Evolutionary conservation across 2,113 vertebrate species (phyloP).

Genomic region (Clarias batrachus): DNA sequence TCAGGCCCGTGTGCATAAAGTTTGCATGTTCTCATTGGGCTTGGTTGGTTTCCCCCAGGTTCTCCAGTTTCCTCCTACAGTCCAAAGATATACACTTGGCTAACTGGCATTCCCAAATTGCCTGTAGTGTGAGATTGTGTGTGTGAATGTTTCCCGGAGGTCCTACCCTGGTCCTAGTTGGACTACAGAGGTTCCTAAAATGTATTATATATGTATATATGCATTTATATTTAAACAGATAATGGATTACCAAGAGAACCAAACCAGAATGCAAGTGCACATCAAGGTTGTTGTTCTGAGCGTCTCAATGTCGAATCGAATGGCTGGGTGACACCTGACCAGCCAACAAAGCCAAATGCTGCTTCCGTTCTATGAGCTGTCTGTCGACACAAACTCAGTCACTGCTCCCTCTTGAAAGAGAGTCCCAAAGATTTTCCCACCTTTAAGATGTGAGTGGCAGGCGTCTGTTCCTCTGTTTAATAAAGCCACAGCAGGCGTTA

Average conservation of each 20-base stretch:
- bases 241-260: background rate
- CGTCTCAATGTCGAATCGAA: conserved; percentile 50
- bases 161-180: too few relatives aligned
- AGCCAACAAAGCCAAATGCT: conserved; percentile 62
- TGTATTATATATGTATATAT: too few relatives aligned
- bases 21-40: too few relatives aligned
- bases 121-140: too few relatives aligned
- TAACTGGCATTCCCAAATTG: too few relatives aligned
- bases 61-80: too few relatives aligned
- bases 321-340: conserved; percentile 63
- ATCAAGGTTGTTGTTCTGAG: conserved; percentile 40
- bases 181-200: too few relatives aligned
- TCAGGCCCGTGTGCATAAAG: too few relatives aligned
- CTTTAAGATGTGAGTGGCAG: conserved; percentile 64
- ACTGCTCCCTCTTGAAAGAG: conserved; percentile 55
- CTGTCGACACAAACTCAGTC: conserved; percentile 63
- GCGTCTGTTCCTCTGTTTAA: conserved; percentile 66
- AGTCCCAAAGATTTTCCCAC: conserved; percentile 45
- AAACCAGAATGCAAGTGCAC: conserved; percentile 24
- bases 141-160: too few relatives aligned
- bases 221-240: too few relatives aligned
- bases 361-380: conserved; percentile 63
- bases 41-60: too few relatives aligned
- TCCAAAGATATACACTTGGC: too few relatives aligned
- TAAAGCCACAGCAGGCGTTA: conserved; percentile 64